Evolutionary conservation across 2,888 invertebrate species (phyloP), one percentile per base, ranked within the genome.

Genomic region (Drosophila kuntzei): DNA sequence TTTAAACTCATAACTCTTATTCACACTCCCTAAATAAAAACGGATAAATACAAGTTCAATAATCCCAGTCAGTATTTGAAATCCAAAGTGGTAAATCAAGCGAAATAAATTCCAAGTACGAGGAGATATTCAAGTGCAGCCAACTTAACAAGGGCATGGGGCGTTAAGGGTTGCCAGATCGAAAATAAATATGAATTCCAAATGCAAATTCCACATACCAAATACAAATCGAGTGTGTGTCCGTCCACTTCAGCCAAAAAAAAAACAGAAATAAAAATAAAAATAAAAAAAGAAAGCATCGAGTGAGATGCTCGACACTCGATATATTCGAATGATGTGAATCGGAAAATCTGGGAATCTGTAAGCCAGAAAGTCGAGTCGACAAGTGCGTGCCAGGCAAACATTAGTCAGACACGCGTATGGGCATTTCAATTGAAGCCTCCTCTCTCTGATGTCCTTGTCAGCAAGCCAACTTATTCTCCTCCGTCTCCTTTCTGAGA

Each of bases 321-420:
- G 34, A 60, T 43, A 60, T 43, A 66, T 53, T 53, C 27, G 36
- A 60, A 55, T 12, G 37, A n/a, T n/a, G n/a, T n/a, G n/a, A n/a
- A n/a, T n/a, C n/a, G n/a, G n/a, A 27, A 18, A 34, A 27, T 37
- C 36, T 25, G 14, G n/a, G 1, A 25, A 55, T 22, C 29, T 16
- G 29, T 59, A 78, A 75, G 74, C 62, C 58, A 59, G 59, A 73
- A 78, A 78, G 74, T 53, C 62, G 79, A n/a, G n/a, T n/a, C n/a
- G 27, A 22, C 67, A 63, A 58, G 55, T 80, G 80, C 77, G 80
- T 77, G 77, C 68, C 60, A 60, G 62, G 62, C 62, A 62, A 72
- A 77, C 77, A 77, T 80, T 74, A 64, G 69, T 74, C 60, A 61
- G 75, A 36, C 65, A 61, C 47, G 46, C 29, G 34, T 27, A 22